Evolutionary conservation across 2,113 vertebrate genomes (phyloP).

Genomic region (Diglossa brunneiventris): DNA sequence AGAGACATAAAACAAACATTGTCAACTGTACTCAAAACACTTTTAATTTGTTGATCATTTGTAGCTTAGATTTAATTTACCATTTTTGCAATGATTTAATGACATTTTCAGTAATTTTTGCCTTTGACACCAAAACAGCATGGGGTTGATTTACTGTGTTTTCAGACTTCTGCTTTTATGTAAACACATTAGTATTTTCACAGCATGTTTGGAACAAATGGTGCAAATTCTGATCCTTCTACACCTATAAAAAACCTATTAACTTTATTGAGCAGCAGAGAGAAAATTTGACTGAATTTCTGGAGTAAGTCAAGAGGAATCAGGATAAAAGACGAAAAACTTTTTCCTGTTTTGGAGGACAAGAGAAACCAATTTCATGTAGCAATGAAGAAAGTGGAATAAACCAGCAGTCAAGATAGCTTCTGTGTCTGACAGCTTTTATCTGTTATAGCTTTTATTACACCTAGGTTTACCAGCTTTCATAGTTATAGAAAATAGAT

Average conservation of each 20-base stretch:
- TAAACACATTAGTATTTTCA: conserved; percentile 57
- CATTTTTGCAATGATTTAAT: conserved; percentile 20
- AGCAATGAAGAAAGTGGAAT: not conserved
- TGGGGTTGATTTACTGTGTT: conserved; percentile 45
- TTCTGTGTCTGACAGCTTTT: conserved; percentile 12
- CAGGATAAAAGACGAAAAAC: not conserved
- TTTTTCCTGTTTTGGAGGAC: not conserved
- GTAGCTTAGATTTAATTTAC: conserved; percentile 20
- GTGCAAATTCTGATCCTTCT: conserved; percentile 19
- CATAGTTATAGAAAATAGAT: not conserved
- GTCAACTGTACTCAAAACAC: not conserved
- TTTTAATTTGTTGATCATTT: conserved; percentile 34
- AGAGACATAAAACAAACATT: not conserved
- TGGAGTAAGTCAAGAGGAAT: not conserved
- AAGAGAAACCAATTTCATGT: not conserved
- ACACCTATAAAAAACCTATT: not conserved
- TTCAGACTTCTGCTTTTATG: conserved; percentile 44
- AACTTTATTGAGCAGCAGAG: not conserved
- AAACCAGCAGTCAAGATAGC: not conserved
- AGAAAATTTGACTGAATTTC: not conserved
- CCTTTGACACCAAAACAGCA: conserved; percentile 48
- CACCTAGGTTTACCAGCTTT: not conserved
- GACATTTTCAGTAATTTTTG: conserved; percentile 33
- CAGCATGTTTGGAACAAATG: conserved; percentile 20
- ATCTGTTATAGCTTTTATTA: conserved; percentile 13